Conservation (phyloP, 2,797 vertebrate genomes). For the Coendou prehensilis region DNA sequence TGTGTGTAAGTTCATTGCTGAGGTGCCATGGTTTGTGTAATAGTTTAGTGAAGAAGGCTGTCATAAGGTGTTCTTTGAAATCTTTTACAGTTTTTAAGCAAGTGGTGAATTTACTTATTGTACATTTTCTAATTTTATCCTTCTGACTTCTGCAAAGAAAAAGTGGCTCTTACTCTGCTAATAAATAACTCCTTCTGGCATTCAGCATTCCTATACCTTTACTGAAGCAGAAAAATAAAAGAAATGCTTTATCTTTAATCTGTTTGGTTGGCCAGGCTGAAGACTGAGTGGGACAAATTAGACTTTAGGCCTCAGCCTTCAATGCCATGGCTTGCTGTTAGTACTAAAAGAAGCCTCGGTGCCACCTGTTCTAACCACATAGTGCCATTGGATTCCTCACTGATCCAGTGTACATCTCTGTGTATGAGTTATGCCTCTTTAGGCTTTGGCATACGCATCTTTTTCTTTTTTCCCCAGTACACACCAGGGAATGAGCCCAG, state of each 20-base stretch:
- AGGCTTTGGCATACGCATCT: neutral
- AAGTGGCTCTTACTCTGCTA: neutral
- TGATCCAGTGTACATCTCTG: neutral
- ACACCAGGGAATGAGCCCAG: neutral
- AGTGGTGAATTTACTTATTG: neutral
- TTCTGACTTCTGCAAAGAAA: slow-evolving; percentile 32
- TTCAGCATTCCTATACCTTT: slow-evolving; percentile 39
- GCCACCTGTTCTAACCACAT: neutral
- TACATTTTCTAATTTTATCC: slow-evolving; percentile 22
- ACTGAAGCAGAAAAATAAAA: slow-evolving; percentile 23
- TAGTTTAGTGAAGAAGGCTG: neutral
- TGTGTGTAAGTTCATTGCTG: neutral
- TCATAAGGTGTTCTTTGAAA: slow-evolving; percentile 12
- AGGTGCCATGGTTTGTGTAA: slow-evolving; percentile 12
- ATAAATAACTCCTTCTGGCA: slow-evolving; percentile 56
- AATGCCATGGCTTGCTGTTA: neutral
- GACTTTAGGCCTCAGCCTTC: slow-evolving; percentile 4
- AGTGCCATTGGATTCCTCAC: neutral
- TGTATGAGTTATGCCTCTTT: neutral
- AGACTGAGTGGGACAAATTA: neutral
- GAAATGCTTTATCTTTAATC: neutral
- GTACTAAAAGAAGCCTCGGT: neutral
- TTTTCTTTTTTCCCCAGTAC: neutral
- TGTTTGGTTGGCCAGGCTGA: slow-evolving; percentile 6
- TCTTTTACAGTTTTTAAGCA: slow-evolving; percentile 34